Conservation (phyloP, 2,113 vertebrate species). For the Scartelaos histophorus region DNA sequence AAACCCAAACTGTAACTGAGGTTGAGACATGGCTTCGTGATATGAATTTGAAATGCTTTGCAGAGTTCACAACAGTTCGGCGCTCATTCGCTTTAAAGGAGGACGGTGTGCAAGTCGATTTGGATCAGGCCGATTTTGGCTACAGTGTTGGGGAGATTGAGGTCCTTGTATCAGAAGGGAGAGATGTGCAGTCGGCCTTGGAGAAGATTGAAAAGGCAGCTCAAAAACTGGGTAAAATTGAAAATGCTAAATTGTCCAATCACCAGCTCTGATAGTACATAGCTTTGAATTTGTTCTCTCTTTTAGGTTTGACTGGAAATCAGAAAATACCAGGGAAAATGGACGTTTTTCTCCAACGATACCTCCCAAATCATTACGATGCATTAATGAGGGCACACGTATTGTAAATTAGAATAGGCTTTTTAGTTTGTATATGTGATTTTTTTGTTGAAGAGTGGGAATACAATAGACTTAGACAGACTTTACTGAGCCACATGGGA, state of each 20-base stretch:
- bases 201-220: conserved; percentile 69
- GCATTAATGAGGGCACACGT: conserved; percentile 68
- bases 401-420: conserved; percentile 29
- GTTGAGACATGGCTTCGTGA: conserved; percentile 60
- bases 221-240: conserved; percentile 67
- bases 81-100: conserved; percentile 65
- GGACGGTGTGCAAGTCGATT: conserved; percentile 69
- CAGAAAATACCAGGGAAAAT: conserved; percentile 82
- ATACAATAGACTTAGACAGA: too few species aligned
- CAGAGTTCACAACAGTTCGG: conserved; percentile 73
- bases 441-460: too few species aligned
- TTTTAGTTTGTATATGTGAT: not conserved
- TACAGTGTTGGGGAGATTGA: conserved; percentile 80
- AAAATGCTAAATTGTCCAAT: not conserved
- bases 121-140: conserved; percentile 80
- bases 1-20: conserved; percentile 9
- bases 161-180: conserved; percentile 72
- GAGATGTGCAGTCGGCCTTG: conserved; percentile 65
- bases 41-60: conserved; percentile 72
- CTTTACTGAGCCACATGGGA: too few species aligned
- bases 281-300: not conserved
- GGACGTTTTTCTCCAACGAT: conserved; percentile 77
- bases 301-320: conserved; percentile 70
- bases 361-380: conserved; percentile 78
- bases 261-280: not conserved